These are phyloP conservation scores for Hypercompe scribonia DNA, from an alignment of 2,888 invertebrate species.

Conservation along the genomic window DNA sequence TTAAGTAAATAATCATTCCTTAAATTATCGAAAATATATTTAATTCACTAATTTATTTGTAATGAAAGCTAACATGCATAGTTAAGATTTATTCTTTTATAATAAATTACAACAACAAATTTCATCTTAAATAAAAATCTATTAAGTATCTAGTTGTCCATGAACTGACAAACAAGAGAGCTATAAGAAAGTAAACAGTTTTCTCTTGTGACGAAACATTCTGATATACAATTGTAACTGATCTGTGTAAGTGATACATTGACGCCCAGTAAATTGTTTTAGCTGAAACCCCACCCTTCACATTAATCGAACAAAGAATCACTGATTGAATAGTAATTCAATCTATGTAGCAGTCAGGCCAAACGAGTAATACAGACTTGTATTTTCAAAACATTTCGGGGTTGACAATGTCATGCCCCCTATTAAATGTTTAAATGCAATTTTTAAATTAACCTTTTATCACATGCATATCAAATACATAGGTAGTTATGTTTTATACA, in stretches of 20 bases:
- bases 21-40: background rate
- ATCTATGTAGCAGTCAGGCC: conserved; percentile 63
- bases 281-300: conserved; percentile 57
- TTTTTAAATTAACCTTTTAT: too few species aligned
- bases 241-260: conserved; percentile 69
- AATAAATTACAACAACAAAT: background rate
- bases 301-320: conserved; percentile 68
- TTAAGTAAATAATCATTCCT: too few species aligned
- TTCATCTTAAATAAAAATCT: background rate
- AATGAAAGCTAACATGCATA: background rate
- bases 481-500: too few species aligned
- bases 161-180: background rate
- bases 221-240: conserved; percentile 60
- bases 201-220: conserved; percentile 67
- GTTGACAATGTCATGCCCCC: background rate
- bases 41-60: background rate
- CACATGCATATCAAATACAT: too few species aligned
- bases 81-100: background rate
- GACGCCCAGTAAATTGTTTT: conserved; percentile 64
- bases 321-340: conserved; percentile 77
- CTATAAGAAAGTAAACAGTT: conserved; percentile 60
- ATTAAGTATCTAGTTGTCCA: background rate
- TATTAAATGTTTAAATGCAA: too few species aligned
- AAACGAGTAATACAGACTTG: conserved; percentile 48
- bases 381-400: background rate